Conservation (phyloP, 2,888 invertebrate genomes). For the Brassicogethes aeneus region DNA sequence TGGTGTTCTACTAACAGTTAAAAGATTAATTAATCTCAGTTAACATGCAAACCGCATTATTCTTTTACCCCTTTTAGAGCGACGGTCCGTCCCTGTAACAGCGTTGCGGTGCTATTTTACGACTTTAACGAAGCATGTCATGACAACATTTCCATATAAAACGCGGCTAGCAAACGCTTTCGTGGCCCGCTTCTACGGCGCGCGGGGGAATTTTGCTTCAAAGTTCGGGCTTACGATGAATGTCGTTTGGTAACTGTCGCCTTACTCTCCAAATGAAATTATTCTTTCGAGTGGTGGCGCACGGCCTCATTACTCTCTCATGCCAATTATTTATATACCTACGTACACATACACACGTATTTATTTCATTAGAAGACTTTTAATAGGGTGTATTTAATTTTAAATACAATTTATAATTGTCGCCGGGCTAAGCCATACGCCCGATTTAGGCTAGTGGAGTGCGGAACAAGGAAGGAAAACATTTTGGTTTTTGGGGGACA, state of each 20-base stretch:
- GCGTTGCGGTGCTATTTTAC: slow-evolving; percentile 36
- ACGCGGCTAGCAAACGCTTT: slow-evolving; percentile 15
- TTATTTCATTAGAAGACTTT: too few species aligned
- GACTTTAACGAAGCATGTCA: slow-evolving; percentile 41
- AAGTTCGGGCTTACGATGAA: slow-evolving; percentile 29
- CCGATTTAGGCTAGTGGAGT: too few species aligned
- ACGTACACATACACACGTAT: too few species aligned
- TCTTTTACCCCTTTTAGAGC: slow-evolving; percentile 35
- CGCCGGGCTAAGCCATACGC: too few species aligned
- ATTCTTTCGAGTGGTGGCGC: slow-evolving; percentile 27
- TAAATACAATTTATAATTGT: too few species aligned
- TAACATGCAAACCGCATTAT: slow-evolving; percentile 38
- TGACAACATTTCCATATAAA: slow-evolving; percentile 31
- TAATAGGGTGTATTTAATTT: too few species aligned
- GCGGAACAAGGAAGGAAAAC: too few species aligned
- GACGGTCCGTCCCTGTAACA: slow-evolving; percentile 36
- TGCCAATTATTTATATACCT: background rate
- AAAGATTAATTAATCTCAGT: slow-evolving; percentile 38
- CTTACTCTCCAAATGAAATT: slow-evolving; percentile 22
- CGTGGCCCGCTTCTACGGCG: slow-evolving; percentile 11
- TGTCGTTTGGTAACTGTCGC: slow-evolving; percentile 34
- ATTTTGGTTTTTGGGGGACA: too few species aligned
- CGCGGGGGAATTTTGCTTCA: slow-evolving; percentile 26
- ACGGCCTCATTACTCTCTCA: slow-evolving; percentile 18
- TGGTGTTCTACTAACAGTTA: slow-evolving; percentile 32